phyloP scores from a whole-genome alignment of 1,140 invertebrate genomes.

The Zaprionus davidi region DNA sequence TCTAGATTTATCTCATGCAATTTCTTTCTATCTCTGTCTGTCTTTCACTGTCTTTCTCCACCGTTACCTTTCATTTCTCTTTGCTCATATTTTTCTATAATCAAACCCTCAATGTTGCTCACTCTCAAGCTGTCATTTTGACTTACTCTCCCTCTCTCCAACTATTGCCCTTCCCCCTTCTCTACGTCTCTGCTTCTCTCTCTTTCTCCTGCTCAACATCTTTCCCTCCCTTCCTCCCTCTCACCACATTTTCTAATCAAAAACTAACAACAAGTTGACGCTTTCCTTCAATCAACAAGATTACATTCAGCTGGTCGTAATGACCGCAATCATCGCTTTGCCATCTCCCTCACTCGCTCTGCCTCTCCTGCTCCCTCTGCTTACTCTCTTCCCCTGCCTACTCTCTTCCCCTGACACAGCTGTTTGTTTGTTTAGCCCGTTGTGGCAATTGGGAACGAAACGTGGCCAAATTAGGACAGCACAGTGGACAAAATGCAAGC shows the following conservation, averaged over 20 bases:
- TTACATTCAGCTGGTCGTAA: conserved; percentile 38
- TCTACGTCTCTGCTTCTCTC: too few species aligned
- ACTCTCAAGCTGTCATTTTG: too few species aligned
- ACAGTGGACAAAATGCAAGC: conserved; percentile 56
- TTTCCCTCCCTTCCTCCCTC: background rate
- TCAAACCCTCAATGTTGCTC: too few species aligned
- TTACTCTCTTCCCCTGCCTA: background rate
- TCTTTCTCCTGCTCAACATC: background rate
- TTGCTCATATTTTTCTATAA: too few species aligned
- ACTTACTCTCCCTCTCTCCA: too few species aligned
- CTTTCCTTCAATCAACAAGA: conserved; percentile 15
- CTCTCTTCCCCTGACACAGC: conserved; percentile 9
- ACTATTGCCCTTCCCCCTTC: too few species aligned
- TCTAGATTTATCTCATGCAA: too few species aligned
- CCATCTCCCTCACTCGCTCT: background rate
- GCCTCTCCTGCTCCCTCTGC: background rate
- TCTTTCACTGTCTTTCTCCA: too few species aligned
- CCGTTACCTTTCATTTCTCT: too few species aligned
- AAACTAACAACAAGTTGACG: background rate
- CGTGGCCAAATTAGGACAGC: conserved; percentile 72
- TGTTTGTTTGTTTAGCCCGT: conserved; percentile 57
- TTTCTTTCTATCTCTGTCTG: too few species aligned
- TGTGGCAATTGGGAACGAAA: conserved; percentile 34
- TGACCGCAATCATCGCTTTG: conserved; percentile 44
- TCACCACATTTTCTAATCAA: background rate